Base-by-base conservation (phyloP, 2,113 vertebrate species). In the Lepisosteus oculatus region DNA sequence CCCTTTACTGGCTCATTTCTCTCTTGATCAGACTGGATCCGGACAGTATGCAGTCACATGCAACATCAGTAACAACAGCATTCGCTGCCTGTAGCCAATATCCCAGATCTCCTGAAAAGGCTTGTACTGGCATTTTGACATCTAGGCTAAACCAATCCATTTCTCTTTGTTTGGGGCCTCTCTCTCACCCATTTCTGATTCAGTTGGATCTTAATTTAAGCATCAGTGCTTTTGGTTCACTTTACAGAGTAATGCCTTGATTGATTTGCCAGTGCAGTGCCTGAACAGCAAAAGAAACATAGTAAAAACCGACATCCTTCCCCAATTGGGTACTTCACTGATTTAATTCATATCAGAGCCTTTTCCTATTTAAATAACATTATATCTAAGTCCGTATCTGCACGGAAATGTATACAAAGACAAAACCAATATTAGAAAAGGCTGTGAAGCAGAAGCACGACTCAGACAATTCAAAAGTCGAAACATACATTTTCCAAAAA, bases 291-390 rank as follows among this genome's bases (percentile, higher is more conserved):
- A 67, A 75, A 77, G 66, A 73, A 81, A 78, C 74, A 68, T 15
- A 29, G 17, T 1, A 29, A 29, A 77, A 81, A 80, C 78, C 79
- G 82, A 83, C 75, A 80, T 77, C 71, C 71, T 69, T 77, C 74
- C 68, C 76, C 75, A 76, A 73, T 81, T 81, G 74, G 83, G 80
- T 83, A 84, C 85, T 83, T 79, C 74, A 85, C 75, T 83, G 77
- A 83, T 72, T 75, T 81, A 79, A 81, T 90, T 80, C 77, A 84
- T 81, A 83, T 72, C 72, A 84, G 77, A 68, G 76, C 79, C 75
- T 79, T 78, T 80, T 72, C 47, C 47, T 51, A 51, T 51, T 51
- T 51, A 5, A 51, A 9, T 5, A 51, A 51, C 17, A 29, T 29
- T 51, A 9, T 9, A 9, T 51, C 2, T 51, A 51, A 29, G 17